Evolutionary conservation across 2,888 invertebrate genomes (phyloP), one percentile per base, ranked within the genome.

Genomic region (Drosophila robusta): DNA sequence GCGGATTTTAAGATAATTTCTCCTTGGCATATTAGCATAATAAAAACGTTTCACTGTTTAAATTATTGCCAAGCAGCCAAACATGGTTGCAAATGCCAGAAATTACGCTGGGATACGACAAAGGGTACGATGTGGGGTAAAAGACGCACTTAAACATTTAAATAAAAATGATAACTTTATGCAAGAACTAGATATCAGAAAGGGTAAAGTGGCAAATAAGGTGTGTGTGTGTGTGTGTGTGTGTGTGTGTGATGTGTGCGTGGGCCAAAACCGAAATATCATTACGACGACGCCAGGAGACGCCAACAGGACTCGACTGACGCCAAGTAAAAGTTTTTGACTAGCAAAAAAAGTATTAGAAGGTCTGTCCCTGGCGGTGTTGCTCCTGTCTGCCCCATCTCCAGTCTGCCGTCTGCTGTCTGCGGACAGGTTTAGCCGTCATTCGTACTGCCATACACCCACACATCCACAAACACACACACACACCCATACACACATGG

Each of bases 101-200:
- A 63, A 55, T 52, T 49, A 54, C 44, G 44, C 16, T 18, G 32
- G 42, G 7, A 36, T 34, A 49, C 7, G 24, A 44, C 38, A 46
- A 14, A 52, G 41, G 16, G 11, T 9, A 26, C 38, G 63, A 42
- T 12, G 44, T 42, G 32, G 49, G 29, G 11, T 22, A 44, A 41
- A 49, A 45, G 42, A 60, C 69, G 75, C 75, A 83, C 89, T 84
- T 89, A 87, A 87, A 70, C 89, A 82, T 89, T 89, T 89, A 89
- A 89, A 89, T 89, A 89, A 89, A 89, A 89, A 89, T 89, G 80
- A 89, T 80, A 80, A 84, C 78, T 87, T 89, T 89, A 89, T 89
- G 87, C 77, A 75, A 56, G 78, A 61, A 51, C 18, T 32, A 16
- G 39, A 34, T 52, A 32, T 7, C 44, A 60, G 47, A 67, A 83